Evolutionary conservation across 2,888 invertebrate species (phyloP).

Genomic region (Lymantria monacha): DNA sequence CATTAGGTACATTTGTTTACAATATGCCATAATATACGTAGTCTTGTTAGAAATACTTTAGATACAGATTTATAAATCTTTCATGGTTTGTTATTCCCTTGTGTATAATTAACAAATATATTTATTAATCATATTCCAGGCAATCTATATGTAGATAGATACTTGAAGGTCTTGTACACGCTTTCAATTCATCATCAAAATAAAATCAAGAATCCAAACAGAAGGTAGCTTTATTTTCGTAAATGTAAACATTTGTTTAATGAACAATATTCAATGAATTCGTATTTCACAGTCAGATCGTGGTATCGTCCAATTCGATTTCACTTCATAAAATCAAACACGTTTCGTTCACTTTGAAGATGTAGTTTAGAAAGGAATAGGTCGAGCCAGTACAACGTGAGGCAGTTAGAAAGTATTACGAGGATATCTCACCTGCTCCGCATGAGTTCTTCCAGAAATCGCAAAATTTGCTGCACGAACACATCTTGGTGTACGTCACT

Average conservation of each 20-base stretch:
- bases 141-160: no score
- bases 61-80: no score
- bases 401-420: conserved; percentile 46
- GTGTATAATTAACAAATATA: no score
- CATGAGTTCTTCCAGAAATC: conserved; percentile 79
- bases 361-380: conserved; percentile 47
- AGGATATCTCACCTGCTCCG: conserved; percentile 69
- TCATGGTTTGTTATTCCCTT: no score
- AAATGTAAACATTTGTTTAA: no score
- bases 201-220: no score
- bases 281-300: neutral
- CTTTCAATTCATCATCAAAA: no score
- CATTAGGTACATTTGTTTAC: conserved; percentile 21
- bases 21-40: conserved; percentile 21
- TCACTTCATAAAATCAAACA: conserved; percentile 33
- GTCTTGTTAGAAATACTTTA: neutral
- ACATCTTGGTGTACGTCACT: conserved; percentile 72
- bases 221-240: no score
- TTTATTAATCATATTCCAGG: no score
- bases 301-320: conserved; percentile 22
- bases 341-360: conserved; percentile 22
- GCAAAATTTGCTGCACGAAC: conserved; percentile 77
- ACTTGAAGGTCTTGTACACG: no score
- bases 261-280: neutral
- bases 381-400: conserved; percentile 17